Percentiles rank a stretch among this genome's conserved stretches.
phyloP scores from a whole-genome alignment of 2,888 invertebrate species.

The Tipula unca region DNA sequence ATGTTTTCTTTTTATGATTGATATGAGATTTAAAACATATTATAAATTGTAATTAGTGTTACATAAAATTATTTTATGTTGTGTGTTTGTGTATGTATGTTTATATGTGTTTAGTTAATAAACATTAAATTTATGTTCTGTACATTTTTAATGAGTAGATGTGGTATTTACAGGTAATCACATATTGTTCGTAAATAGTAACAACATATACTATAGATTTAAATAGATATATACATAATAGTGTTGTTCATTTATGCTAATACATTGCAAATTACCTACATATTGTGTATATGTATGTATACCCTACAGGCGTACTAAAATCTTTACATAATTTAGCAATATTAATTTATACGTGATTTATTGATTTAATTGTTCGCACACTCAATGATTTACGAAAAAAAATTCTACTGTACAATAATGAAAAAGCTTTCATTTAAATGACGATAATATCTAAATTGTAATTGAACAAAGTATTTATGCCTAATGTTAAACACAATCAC shows the following conservation, averaged over 20 bases:
- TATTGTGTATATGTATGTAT: background rate
- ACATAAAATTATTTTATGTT: background rate
- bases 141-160: background rate
- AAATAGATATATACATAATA: background rate
- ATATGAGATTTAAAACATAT: background rate
- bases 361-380: no score
- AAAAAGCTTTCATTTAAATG: no score
- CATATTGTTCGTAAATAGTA: background rate
- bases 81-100: background rate
- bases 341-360: no score
- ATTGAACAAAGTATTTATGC: no score
- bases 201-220: background rate
- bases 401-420: no score
- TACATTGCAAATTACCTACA: no score
- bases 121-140: background rate
- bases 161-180: background rate
- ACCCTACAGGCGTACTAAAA: background rate
- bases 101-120: background rate
- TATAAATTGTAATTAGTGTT: conserved; percentile 8
- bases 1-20: background rate
- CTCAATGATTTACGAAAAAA: no score
- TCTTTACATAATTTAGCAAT: no score
- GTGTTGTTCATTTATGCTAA: no score
- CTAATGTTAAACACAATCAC: no score
- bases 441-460: no score